phyloP scores from a whole-genome alignment of 2,113 vertebrate species.

The Rhea americana region DNA sequence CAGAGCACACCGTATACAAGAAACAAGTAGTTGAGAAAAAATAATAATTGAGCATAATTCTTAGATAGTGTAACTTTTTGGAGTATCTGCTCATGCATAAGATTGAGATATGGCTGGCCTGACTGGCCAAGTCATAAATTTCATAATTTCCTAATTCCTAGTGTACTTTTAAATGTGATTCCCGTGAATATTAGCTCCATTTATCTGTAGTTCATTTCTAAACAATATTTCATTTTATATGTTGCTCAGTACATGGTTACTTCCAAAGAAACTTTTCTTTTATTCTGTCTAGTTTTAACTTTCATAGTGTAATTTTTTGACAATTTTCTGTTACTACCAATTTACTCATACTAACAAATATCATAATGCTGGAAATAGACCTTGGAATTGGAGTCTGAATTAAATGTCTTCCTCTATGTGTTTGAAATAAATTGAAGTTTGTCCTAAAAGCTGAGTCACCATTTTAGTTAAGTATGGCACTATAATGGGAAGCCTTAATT shows the following conservation, averaged over 20 bases:
- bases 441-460: neutral
- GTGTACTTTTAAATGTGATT: neutral
- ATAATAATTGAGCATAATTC: neutral
- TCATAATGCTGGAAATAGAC: neutral
- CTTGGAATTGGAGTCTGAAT: neutral
- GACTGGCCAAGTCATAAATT: neutral
- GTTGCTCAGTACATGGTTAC: neutral
- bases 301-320: neutral
- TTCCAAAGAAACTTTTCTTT: neutral
- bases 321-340: neutral
- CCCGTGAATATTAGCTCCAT: neutral
- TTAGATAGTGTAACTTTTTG: neutral
- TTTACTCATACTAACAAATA: neutral
- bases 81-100: neutral
- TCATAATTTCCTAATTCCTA: neutral
- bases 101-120: neutral
- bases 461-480: neutral
- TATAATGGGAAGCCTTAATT: slow-evolving; percentile 1
- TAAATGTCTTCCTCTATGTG: neutral
- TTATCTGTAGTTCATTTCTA: neutral
- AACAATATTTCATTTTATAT: neutral
- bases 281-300: neutral
- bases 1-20: neutral
- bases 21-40: neutral
- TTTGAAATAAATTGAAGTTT: neutral